Evolutionary conservation across 1,140 invertebrate species (phyloP), one percentile per base, ranked within the genome.

Genomic region (Colletes latitarsis): DNA sequence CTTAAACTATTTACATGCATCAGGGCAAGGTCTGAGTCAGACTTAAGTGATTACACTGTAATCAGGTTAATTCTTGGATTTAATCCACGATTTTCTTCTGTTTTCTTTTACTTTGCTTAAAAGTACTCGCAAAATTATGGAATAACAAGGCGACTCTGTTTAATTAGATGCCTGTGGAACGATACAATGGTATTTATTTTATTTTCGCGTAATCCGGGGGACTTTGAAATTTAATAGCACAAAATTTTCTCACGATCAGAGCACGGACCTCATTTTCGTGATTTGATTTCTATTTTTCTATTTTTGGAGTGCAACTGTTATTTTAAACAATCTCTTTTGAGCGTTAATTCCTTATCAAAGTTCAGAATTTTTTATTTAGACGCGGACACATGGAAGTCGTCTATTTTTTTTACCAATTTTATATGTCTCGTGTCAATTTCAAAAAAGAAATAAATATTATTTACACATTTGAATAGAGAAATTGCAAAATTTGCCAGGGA

Each of bases 1-100:
- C 43, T 78, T 49, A 53, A 66, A 68, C 41, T 69, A 69, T 82
- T 82, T 39, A 6, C 77, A 66, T 64, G 60, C 52, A 43, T 75
- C 15, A 41, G 52, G 21, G n/a, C 70, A 41, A 41, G 30, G 60
- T 63, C 60, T 15, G 60, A 14, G 30, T 63, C 41, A 63, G 60
- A 63, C 60, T 30, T 63, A 63, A 63, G 60, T 63, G 60, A 63
- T 63, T 75, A 17, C 46, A 55, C 15, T 4, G 58, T 19, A 30
- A 69, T 21, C 41, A 19, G 41, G n/a, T 43, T n/a, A 19, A 57
- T 55, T 66, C 62, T 19, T 55, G 15, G 55, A 19, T 63, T 41
- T 68, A 67, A 70, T 57, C 62, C 55, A 3, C 17, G 41, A 58
- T 57, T 57, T 39, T 69, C n/a, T 70, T 55, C 10, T 43, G 17